Evolutionary conservation across 1,140 invertebrate genomes (phyloP).

Genomic region (Ceratosolen fusciceps): DNA sequence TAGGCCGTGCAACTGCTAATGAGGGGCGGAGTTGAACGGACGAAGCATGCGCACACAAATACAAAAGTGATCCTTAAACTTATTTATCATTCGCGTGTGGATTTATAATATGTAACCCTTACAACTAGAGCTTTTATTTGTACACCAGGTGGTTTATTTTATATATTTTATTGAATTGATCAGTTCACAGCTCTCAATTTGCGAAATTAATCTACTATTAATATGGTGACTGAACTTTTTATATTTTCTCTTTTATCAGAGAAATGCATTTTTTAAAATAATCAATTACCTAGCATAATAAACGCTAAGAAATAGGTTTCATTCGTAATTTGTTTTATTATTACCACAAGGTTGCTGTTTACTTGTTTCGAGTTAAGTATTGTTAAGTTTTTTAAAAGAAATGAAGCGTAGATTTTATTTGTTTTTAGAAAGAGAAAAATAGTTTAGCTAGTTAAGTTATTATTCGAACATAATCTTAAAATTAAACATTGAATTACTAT

Average conservation of each 20-base stretch:
- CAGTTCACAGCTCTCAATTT: conserved; percentile 47
- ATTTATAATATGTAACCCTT: not conserved
- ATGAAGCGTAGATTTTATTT: not conserved
- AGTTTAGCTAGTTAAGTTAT: not conserved
- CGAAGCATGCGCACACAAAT: conserved; percentile 61
- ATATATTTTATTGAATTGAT: conserved; percentile 56
- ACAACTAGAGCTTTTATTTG: not conserved
- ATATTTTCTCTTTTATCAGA: not conserved
- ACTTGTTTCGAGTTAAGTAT: not conserved
- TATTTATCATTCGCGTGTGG: not conserved
- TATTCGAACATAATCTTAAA: not conserved
- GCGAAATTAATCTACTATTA: conserved; percentile 50
- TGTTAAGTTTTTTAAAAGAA: not conserved
- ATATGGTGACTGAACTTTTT: conserved; percentile 51
- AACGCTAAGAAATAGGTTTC: conserved; percentile 57
- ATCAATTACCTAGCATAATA: conserved; percentile 15
- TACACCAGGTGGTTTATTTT: conserved; percentile 35
- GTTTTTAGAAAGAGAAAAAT: not conserved
- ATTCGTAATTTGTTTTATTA: conserved; percentile 8
- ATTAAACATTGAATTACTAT: not conserved
- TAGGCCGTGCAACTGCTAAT: conserved; percentile 60
- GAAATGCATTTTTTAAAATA: conserved; percentile 13
- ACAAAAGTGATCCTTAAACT: conserved; percentile 43
- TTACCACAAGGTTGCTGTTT: not conserved
- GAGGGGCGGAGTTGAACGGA: conserved; percentile 66